Evolutionary conservation across 2,888 invertebrate species (phyloP), one percentile per base, ranked within the genome.

Genomic region (Lepidocyrtoides sp.): DNA sequence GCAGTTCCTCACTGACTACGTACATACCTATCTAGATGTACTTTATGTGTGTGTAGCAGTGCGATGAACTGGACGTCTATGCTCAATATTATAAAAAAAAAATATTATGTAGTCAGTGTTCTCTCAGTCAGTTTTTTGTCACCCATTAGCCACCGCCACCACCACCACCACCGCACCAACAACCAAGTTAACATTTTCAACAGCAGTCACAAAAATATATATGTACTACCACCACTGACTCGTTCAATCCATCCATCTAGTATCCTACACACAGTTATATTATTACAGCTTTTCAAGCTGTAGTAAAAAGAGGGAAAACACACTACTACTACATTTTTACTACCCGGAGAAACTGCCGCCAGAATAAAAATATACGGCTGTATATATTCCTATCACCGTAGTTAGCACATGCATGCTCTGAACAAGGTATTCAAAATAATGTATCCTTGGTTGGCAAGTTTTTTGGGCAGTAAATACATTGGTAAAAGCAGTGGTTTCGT

Each of bases 121-220:
- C 41, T 48, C 41, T 14, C 26, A 82, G 60, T 41, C 63, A 36
- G 72, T 69, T 84, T 87, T 75, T 87, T 87, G 86, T 87, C 86
- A 60, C 86, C 86, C 86, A 79, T 87, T 87, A 87, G 86, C 60
- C 63, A 87, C 72, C 17, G 17, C 72, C 41, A 72, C 17, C 82
- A 48, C 66, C 44, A 60, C 10, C 10, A n/a, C 79, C 72, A 72
- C 51, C n/a, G 23, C 75, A 26, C 8, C 7, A 20, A 36, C 44
- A 48, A 81, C 60, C 81, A 57, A 60, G 26, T 41, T 32, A 32
- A 12, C 48, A 51, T 51, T 23, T 36, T 60, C 26, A 26, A 26
- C 48, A 51, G 75, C 48, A 75, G 48, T 41, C 29, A 66, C 32
- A 29, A 10, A n/a, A n/a, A n/a, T n/a, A n/a, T n/a, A n/a, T 12